Percentiles rank a stretch among this genome's conserved stretches.
These are phyloP conservation scores for Drosophila anomelani DNA, from an alignment of 2,888 invertebrate genomes.

Conservation along the genomic window DNA sequence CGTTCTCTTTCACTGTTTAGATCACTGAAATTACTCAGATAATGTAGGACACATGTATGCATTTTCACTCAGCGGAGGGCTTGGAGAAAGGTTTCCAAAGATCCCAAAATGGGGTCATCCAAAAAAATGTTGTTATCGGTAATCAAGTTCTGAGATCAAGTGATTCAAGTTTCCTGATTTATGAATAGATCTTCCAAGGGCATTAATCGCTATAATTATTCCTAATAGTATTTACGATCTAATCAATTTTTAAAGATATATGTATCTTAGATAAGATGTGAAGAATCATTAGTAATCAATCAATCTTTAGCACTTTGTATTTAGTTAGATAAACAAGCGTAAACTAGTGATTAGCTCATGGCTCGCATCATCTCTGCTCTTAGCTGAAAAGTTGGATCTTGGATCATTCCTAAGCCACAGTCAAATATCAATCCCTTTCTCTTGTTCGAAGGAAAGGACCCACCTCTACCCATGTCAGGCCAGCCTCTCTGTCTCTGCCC, in stretches of 20 bases:
- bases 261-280: not conserved
- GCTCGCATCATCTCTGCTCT: too few species aligned
- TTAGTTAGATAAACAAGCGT: not conserved
- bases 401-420: not conserved
- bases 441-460: conserved; percentile 5
- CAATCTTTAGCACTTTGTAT: not conserved
- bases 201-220: not conserved
- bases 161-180: conserved; percentile 3
- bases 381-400: not conserved
- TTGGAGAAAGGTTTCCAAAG: conserved; percentile 40
- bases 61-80: conserved; percentile 26
- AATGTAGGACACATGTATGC: conserved; percentile 31
- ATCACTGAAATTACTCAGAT: conserved; percentile 17
- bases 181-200: not conserved
- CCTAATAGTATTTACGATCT: not conserved
- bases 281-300: not conserved
- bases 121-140: conserved; percentile 15
- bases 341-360: too few species aligned
- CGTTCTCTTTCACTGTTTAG: conserved; percentile 2
- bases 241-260: not conserved
- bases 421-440: not conserved
- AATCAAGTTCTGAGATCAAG: conserved; percentile 20
- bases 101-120: conserved; percentile 17
- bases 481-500: conserved; percentile 9
- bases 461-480: conserved; percentile 48